Evolutionary conservation across 2,797 vertebrate genomes (phyloP), one percentile per base, ranked within the genome.

Genomic region (Discoglossus pictus): DNA sequence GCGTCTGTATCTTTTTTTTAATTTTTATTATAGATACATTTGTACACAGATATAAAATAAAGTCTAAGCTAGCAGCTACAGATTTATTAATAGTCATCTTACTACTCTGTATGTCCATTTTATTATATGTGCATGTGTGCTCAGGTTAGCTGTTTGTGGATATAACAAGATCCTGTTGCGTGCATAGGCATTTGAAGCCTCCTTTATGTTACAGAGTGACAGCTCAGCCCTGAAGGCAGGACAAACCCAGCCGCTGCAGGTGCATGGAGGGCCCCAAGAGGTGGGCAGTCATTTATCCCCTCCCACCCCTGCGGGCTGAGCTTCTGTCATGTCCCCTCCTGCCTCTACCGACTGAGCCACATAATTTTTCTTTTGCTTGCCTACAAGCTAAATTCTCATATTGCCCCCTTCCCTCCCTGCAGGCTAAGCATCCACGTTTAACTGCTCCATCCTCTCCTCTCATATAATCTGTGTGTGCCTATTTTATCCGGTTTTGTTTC

Each of bases 211-310:
- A 15, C 73, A 87, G 85, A 76, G 64, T 59, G 83, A 70, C 55
- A 80, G 51, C 53, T 73, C 79, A 18, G 50, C 78, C 25, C 67
- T 77, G 75, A 87, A 87, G 74, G 66, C 80, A 0, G 75, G 78
- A 54, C 63, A 81, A 0, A 78, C 78, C 15, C 82, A 78, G 73
- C 76, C 76, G 64, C 79, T 84, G 20, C 81, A 79, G 72, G 75
- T 82, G 46, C 83, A 83, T 2, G 61, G 74, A 1, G 75, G 78
- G 24, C 80, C 43, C 24, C 58, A 63, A 39, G 61, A 55, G 61
- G 65, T 44, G 21, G 25, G 46, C 18, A 31, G 3, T 46, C 10
- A 25, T 7, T 10, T 44, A 11, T 15, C 8, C 6, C 4, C 13
- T 31, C 44, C 1, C 6, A 8, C 10, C 11, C 0, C 31, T 31